phyloP scores from a whole-genome alignment of 2,888 invertebrate genomes.

The Macropis europaea region DNA sequence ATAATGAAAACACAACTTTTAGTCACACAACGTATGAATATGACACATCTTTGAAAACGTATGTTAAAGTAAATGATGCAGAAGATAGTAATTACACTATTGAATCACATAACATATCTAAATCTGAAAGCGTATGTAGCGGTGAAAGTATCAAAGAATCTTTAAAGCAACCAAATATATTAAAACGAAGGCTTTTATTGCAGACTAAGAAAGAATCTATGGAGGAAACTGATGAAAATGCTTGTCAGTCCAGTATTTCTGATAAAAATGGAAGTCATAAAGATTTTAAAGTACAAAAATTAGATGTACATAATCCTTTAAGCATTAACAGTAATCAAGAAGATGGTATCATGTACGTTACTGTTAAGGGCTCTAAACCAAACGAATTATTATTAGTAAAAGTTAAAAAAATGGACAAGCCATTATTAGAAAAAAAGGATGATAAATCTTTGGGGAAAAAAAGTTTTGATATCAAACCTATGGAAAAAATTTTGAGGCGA shows the following conservation, averaged over 20 bases:
- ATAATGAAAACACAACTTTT: slow-evolving; percentile 15
- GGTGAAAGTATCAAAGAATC: slow-evolving; percentile 46
- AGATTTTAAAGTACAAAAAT: slow-evolving; percentile 70
- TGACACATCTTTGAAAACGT: slow-evolving; percentile 56
- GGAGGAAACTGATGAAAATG: slow-evolving; percentile 35
- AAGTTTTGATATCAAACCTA: slow-evolving; percentile 61
- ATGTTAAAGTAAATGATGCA: slow-evolving; percentile 56
- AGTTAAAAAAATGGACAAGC: slow-evolving; percentile 69
- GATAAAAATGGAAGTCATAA: slow-evolving; percentile 45
- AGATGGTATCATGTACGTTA: slow-evolving; percentile 78
- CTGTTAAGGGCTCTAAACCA: slow-evolving; percentile 76
- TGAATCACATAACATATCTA: slow-evolving; percentile 2
- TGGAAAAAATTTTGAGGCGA: slow-evolving; percentile 65
- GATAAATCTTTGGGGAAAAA: slow-evolving; percentile 43
- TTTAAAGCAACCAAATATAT: slow-evolving; percentile 62
- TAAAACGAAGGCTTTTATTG: slow-evolving; percentile 63
- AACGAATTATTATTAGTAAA: slow-evolving; percentile 77
- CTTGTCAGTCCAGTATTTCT: slow-evolving; percentile 26
- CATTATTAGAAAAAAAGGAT: slow-evolving; percentile 61
- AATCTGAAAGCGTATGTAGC: slow-evolving; percentile 24
- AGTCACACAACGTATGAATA: slow-evolving; percentile 60
- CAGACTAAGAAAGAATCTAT: slow-evolving; percentile 32
- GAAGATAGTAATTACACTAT: slow-evolving; percentile 27
- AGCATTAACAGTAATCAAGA: slow-evolving; percentile 68
- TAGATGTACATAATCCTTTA: slow-evolving; percentile 70